Conservation (phyloP, 1,140 invertebrate species). For the Pachyrhynchus sulphureomaculatus region DNA sequence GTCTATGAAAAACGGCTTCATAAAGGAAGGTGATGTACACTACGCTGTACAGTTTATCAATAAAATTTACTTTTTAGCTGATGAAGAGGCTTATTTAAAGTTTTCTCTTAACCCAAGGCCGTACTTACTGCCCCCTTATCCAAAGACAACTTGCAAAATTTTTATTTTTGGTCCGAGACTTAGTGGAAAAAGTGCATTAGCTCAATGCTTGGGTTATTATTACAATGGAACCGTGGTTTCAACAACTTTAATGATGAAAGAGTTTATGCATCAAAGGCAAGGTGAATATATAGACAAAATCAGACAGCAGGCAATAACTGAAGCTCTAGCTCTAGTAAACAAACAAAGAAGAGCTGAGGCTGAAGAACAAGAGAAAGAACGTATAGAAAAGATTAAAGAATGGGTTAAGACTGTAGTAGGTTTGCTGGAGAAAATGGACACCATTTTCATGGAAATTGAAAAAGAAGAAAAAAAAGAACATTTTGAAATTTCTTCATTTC, state of each 20-base stretch:
- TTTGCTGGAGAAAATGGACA: conserved; percentile 15
- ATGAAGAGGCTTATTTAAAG: conserved; percentile 48
- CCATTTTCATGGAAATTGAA: conserved; percentile 12
- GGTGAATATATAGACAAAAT: conserved; percentile 49
- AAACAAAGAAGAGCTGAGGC: conserved; percentile 19
- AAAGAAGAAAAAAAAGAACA: conserved; percentile 22
- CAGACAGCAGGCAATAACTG: conserved; percentile 50
- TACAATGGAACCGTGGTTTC: conserved; percentile 46
- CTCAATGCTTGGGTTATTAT: conserved; percentile 45
- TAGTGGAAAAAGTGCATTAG: conserved; percentile 50
- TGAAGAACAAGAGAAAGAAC: conserved; percentile 18
- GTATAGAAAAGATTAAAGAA: conserved; percentile 32
- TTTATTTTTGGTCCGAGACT: conserved; percentile 52
- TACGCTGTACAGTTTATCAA: conserved; percentile 60
- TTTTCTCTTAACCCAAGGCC: conserved; percentile 62
- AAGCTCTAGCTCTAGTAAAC: conserved; percentile 31
- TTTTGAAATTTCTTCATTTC: conserved; percentile 39
- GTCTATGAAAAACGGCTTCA: conserved; percentile 55
- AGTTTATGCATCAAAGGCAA: conserved; percentile 41
- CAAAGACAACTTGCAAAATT: conserved; percentile 50
- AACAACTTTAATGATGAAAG: conserved; percentile 46
- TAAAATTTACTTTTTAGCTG: conserved; percentile 59
- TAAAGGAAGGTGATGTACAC: conserved; percentile 52
- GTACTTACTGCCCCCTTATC: conserved; percentile 52
- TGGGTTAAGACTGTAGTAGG: conserved; percentile 18